A percentile compares a stretch with the other conserved stretches of the same genome.
These are phyloP conservation scores for Phaonia tiefii DNA, from an alignment of 2,888 invertebrate genomes.

Conservation along the genomic window DNA sequence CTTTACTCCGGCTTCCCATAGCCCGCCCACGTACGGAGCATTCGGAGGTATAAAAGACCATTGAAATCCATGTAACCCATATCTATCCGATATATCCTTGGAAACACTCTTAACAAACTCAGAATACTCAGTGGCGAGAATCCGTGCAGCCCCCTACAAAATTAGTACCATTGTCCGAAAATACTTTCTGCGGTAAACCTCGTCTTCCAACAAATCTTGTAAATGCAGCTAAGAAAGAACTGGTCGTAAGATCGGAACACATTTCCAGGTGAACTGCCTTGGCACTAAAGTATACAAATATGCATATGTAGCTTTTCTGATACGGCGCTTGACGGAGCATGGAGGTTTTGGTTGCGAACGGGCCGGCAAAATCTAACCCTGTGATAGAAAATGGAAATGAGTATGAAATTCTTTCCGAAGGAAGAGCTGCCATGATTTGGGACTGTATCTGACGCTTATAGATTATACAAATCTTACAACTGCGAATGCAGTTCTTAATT, in stretches of 20 bases:
- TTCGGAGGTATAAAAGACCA: slow-evolving; percentile 53
- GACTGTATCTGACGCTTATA: slow-evolving; percentile 40
- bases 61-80: slow-evolving; percentile 32
- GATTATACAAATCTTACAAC: slow-evolving; percentile 39
- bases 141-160: slow-evolving; percentile 49
- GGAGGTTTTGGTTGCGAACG: slow-evolving; percentile 51
- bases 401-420: slow-evolving; percentile 36
- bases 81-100: not conserved
- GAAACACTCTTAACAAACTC: slow-evolving; percentile 2
- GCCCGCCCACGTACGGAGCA: slow-evolving; percentile 12
- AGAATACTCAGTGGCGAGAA: slow-evolving; percentile 11
- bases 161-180: slow-evolving; percentile 59
- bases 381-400: slow-evolving; percentile 43
- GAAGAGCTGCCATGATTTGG: slow-evolving; percentile 55
- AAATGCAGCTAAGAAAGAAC: slow-evolving; percentile 48
- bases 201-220: slow-evolving; percentile 45
- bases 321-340: slow-evolving; percentile 17
- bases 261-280: slow-evolving; percentile 51
- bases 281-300: slow-evolving; percentile 50
- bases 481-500: slow-evolving; percentile 37
- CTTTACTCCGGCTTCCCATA: slow-evolving; percentile 54
- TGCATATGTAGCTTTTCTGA: slow-evolving; percentile 43
- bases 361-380: slow-evolving; percentile 57
- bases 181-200: slow-evolving; percentile 48
- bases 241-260: slow-evolving; percentile 44